These are phyloP conservation scores for Eonycteris spelaea DNA, from an alignment of 2,113 vertebrate species.

Conservation along the genomic window DNA sequence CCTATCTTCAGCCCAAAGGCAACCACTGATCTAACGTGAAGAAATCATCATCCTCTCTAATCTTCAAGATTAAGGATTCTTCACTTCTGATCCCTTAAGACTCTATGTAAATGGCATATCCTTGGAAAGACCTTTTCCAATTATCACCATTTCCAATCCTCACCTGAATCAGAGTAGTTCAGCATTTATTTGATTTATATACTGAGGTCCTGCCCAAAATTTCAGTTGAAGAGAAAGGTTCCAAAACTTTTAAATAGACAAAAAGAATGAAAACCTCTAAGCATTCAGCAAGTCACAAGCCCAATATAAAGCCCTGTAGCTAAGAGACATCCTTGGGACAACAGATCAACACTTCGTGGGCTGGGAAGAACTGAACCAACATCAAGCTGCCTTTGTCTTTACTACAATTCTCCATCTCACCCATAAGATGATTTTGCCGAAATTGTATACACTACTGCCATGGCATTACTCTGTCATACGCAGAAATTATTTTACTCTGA, in stretches of 20 bases:
- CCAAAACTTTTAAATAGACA: not conserved
- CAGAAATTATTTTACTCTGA: not conserved
- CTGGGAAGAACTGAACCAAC: not conserved
- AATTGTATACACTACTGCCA: not conserved
- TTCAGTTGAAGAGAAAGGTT: not conserved
- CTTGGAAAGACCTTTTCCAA: not conserved
- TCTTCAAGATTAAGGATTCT: not conserved
- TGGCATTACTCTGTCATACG: not conserved
- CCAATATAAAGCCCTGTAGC: not conserved
- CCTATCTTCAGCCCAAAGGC: not conserved
- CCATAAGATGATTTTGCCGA: not conserved
- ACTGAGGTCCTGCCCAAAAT: not conserved
- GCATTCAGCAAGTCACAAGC: not conserved
- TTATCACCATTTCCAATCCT: not conserved
- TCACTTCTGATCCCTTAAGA: not conserved
- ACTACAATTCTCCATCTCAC: not conserved
- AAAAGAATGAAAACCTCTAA: not conserved
- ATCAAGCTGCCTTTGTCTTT: not conserved
- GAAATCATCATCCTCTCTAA: not conserved
- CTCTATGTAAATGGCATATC: not conserved
- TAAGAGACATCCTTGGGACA: not conserved
- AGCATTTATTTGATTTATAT: slow-evolving; percentile 8
- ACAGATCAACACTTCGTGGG: not conserved
- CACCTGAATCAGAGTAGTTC: not conserved
- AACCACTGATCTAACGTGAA: not conserved